Percentiles rank a stretch among this genome's conserved stretches.
phyloP scores from a whole-genome alignment of 2,797 vertebrate species.

The Choloepus didactylus region DNA sequence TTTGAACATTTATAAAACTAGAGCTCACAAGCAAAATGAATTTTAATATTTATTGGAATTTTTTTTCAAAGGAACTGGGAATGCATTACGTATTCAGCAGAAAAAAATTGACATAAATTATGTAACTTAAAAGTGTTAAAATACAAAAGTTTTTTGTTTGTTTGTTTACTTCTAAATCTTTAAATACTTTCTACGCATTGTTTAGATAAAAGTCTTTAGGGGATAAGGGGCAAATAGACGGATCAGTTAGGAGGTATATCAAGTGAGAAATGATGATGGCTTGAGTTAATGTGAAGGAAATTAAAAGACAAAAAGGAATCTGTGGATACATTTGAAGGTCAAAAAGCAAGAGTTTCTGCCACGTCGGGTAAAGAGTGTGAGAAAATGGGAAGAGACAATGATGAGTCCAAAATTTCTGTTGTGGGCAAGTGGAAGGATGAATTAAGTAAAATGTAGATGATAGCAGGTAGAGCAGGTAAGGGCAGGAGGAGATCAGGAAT shows the following conservation, averaged over 20 bases:
- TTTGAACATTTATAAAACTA: background rate
- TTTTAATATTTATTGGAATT: constrained; percentile 55
- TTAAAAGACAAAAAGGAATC: background rate
- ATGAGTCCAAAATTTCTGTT: background rate
- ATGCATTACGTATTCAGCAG: constrained; percentile 59
- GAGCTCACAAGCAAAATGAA: background rate
- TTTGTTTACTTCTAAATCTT: background rate
- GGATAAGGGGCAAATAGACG: background rate
- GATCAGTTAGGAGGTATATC: background rate
- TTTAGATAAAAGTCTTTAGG: background rate
- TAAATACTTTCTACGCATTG: background rate
- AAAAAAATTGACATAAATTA: constrained; percentile 47
- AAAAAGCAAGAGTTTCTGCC: background rate
- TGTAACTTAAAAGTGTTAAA: background rate
- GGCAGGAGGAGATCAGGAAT: background rate
- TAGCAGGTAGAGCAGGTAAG: too few species aligned
- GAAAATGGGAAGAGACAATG: background rate
- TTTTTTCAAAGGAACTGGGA: constrained; percentile 61
- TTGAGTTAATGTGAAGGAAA: background rate
- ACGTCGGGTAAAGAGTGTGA: background rate
- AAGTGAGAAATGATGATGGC: background rate
- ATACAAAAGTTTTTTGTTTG: background rate
- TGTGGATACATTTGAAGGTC: background rate
- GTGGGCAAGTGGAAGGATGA: background rate
- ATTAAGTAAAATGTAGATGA: background rate